phyloP scores from a whole-genome alignment of 2,888 invertebrate species.

The Neocrepidodera transversa region DNA sequence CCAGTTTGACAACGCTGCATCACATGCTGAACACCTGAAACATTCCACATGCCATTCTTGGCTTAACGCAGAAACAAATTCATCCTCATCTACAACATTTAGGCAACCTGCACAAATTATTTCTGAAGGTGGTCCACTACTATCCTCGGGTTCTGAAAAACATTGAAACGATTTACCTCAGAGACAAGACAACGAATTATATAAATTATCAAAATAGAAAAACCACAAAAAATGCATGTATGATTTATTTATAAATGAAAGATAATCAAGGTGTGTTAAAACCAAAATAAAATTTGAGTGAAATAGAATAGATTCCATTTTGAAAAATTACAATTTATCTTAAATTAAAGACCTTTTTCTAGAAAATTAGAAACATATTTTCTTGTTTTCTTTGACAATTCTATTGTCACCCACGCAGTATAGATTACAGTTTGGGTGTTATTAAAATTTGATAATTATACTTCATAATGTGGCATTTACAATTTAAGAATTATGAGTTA shows the following conservation, averaged over 20 bases:
- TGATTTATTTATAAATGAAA: not conserved
- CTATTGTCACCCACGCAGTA: conserved; percentile 23
- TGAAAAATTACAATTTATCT: not conserved
- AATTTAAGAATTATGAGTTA: not conserved
- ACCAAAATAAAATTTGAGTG: conserved; percentile 4
- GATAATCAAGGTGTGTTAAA: conserved; percentile 2
- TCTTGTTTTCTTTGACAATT: conserved; percentile 17
- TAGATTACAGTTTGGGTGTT: conserved; percentile 14
- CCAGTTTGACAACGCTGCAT: conserved; percentile 84
- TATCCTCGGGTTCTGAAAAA: conserved; percentile 30
- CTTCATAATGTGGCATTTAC: not conserved
- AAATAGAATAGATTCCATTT: not conserved
- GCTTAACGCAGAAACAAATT: conserved; percentile 80
- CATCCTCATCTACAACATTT: conserved; percentile 76
- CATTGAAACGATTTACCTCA: too few relatives aligned
- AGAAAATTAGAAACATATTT: conserved; percentile 23
- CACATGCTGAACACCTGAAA: conserved; percentile 92
- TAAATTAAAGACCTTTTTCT: not conserved
- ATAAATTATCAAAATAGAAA: not conserved
- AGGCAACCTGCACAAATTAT: conserved; percentile 74
- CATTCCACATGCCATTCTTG: conserved; percentile 92
- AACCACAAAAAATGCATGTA: too few relatives aligned
- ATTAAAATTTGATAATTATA: conserved; percentile 5
- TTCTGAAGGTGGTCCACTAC: conserved; percentile 29
- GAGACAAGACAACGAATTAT: not conserved